Conservation (phyloP, 1,140 invertebrate genomes). For the Paralvinella palmiformis region DNA sequence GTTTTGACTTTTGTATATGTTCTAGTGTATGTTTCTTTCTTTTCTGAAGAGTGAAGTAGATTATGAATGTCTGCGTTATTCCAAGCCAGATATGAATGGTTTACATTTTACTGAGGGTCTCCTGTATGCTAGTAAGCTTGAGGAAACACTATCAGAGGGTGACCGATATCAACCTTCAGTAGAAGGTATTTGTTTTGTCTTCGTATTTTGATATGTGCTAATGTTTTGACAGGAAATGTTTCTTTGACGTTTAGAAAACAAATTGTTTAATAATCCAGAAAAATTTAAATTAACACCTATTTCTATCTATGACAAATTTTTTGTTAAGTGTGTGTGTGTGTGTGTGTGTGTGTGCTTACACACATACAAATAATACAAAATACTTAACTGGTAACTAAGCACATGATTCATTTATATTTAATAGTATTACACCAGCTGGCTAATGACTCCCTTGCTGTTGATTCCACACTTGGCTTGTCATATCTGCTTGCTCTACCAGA, state of each 20-base stretch:
- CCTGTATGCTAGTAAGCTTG: slow-evolving; percentile 35
- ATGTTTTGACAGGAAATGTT: too few relatives aligned
- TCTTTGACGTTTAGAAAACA: background rate
- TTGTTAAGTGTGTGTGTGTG: background rate
- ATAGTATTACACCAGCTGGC: slow-evolving; percentile 44
- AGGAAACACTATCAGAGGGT: slow-evolving; percentile 43
- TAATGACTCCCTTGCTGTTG: slow-evolving; percentile 32
- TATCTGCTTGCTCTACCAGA: slow-evolving; percentile 41
- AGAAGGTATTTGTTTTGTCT: slow-evolving; percentile 31
- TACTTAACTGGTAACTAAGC: too few relatives aligned
- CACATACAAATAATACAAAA: too few relatives aligned
- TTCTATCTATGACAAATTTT: background rate
- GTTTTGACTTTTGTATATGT: background rate
- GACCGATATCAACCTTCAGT: slow-evolving; percentile 27
- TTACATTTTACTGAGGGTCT: slow-evolving; percentile 23
- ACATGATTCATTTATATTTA: background rate
- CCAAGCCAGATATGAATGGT: background rate
- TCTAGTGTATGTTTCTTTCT: background rate
- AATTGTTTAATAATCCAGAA: background rate
- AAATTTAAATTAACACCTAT: background rate
- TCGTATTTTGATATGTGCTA: slow-evolving; percentile 8
- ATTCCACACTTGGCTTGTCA: slow-evolving; percentile 41
- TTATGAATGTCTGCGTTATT: background rate
- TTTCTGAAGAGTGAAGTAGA: background rate
- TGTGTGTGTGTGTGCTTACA: too few relatives aligned